A percentile compares a stretch with the other conserved stretches of the same genome.
phyloP scores from a whole-genome alignment of 2,797 vertebrate species.

The Gouania willdenowi region DNA sequence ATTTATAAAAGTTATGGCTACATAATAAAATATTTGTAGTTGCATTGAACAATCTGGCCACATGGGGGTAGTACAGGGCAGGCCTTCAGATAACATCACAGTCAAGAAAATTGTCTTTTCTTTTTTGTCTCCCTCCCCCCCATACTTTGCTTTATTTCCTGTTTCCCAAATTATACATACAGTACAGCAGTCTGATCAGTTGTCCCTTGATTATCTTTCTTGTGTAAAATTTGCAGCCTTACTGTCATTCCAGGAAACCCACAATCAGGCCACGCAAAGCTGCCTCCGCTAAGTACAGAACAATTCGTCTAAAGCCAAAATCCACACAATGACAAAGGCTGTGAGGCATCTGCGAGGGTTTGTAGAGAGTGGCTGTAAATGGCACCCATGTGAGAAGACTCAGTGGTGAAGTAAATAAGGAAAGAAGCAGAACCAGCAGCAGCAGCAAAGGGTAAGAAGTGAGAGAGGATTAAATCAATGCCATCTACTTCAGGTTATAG shows the following conservation, averaged over 20 bases:
- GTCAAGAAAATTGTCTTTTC: constrained; percentile 13
- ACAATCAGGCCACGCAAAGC: constrained; percentile 51
- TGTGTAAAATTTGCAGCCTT: constrained; percentile 44
- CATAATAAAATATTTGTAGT: not conserved
- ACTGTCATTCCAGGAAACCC: constrained; percentile 46
- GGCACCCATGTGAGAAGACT: constrained; percentile 34
- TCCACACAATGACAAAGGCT: constrained; percentile 27
- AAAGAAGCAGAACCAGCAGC: constrained; percentile 45
- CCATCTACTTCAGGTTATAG: constrained; percentile 50
- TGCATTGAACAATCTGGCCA: constrained; percentile 54
- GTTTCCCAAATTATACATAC: too few species aligned
- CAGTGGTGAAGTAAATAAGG: constrained; percentile 39
- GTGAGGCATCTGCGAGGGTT: constrained; percentile 29
- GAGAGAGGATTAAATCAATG: constrained; percentile 61
- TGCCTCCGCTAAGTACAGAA: constrained; percentile 30
- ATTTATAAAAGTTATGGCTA: too few species aligned
- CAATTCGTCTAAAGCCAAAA: constrained; percentile 32
- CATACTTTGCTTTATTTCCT: too few species aligned
- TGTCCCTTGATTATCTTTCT: constrained; percentile 1
- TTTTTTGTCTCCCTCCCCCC: too few species aligned
- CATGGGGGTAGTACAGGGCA: constrained; percentile 49
- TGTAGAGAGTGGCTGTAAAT: constrained; percentile 45
- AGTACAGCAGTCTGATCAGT: too few species aligned
- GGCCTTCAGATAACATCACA: constrained; percentile 2
- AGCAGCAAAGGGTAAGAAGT: constrained; percentile 40